phyloP scores from a whole-genome alignment of 2,888 invertebrate species.

The Mongoloraphidia duomilia region DNA sequence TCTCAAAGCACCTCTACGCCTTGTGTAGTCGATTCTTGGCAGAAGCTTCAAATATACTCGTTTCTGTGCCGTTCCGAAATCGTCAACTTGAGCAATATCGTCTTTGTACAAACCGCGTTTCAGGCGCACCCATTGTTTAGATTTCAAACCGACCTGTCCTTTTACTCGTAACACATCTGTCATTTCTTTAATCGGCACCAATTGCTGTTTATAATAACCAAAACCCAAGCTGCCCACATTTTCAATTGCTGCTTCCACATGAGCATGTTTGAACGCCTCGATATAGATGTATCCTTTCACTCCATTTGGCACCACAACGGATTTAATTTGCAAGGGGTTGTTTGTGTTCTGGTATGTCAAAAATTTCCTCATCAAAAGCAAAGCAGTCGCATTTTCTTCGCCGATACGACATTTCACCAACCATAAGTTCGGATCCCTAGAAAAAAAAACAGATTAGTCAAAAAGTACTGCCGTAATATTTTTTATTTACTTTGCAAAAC shows the following conservation, averaged over 20 bases:
- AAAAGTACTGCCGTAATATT: too few relatives aligned
- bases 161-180: constrained; percentile 95
- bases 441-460: constrained; percentile 6
- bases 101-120: constrained; percentile 84
- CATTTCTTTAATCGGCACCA: constrained; percentile 99
- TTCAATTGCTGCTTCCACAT: constrained; percentile 88
- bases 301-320: constrained; percentile 92
- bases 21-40: constrained; percentile 43
- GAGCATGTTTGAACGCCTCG: constrained; percentile 96
- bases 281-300: constrained; percentile 97
- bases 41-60: constrained; percentile 40
- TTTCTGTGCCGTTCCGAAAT: constrained; percentile 66
- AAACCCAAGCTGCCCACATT: constrained; percentile 83
- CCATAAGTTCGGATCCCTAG: constrained; percentile 96
- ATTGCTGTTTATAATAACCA: constrained; percentile 89
- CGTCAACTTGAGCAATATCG: constrained; percentile 94
- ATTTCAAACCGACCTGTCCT: constrained; percentile 83
- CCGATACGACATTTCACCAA: constrained; percentile 97
- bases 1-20: constrained; percentile 35
- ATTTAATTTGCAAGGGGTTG: constrained; percentile 87
- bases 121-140: constrained; percentile 95
- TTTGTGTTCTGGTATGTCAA: constrained; percentile 74
- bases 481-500: too few relatives aligned
- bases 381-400: constrained; percentile 86
- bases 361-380: constrained; percentile 91